Base-by-base conservation (phyloP, 2,113 vertebrate genomes). In the Odocoileus virginianus region DNA sequence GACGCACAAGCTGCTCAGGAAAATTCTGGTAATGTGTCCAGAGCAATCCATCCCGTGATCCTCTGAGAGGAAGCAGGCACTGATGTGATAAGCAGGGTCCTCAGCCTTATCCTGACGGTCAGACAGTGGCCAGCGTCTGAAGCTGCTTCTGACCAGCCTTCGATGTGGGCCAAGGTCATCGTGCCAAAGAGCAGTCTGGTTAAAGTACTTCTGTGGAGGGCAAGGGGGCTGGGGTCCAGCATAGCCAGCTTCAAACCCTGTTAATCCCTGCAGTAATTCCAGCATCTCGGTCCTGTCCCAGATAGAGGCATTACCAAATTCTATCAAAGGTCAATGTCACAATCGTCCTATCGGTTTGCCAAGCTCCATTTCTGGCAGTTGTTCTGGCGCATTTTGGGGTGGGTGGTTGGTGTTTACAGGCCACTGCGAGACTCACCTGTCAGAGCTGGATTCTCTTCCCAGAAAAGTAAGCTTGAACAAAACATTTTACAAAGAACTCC, bases 21-120 rank as follows among this genome's bases (percentile, higher is more conserved):
- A 52, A 10, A 61, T 87, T 58, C 83, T 79, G 84, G 40, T 17
- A 27, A 7, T 1, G 54, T 36, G 52, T 40, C 7, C 33, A 86
- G 43, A 94, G 85, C 89, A 60, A 43, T 19, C 23, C 16, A 7
- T 21, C 33, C 55, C 9, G 0, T 2, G 12, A 30, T 21, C 25
- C 30, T 45, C 45, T 8, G 1, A 23, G 28, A 81, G 47, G 3
- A 40, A 45, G 28, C 3, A 45, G 57, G 58, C 7, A 5, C 28
- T 8, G 30, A 4, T 1, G 6, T 27, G 12, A 14, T 0, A 0
- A 55, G 43, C 10, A 13, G 71, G 71, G 84, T n/a, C n/a, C 64
- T 36, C 5, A 1, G 23, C 15, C 23, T 61, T 64, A 3, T 10
- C 2, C 71, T 15, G 50, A 60, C 0, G 10, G 0, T 0, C 2